Percentiles rank a stretch among this genome's conserved stretches.
These are phyloP conservation scores for Camptogramma bilineatum DNA, from an alignment of 2,888 invertebrate genomes.

Conservation along the genomic window DNA sequence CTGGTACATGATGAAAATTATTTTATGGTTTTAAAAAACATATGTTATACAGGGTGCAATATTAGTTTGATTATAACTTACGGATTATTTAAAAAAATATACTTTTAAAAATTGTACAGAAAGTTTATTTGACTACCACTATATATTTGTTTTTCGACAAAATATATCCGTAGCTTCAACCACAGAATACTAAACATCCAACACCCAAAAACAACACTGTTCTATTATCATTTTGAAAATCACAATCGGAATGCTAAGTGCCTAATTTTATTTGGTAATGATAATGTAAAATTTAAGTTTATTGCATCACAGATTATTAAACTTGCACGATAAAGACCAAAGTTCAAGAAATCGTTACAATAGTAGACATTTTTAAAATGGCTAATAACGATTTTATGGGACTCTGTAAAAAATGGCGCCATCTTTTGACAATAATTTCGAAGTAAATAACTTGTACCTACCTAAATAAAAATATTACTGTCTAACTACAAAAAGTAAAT, in stretches of 20 bases:
- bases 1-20: neutral
- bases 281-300: neutral
- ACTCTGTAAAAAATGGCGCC: too few relatives aligned
- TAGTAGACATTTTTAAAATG: too few relatives aligned
- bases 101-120: too few relatives aligned
- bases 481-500: too few relatives aligned
- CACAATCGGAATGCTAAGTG: neutral
- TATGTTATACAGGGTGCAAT: conserved; percentile 2
- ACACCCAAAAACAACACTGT: neutral
- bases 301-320: neutral
- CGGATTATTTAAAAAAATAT: neutral
- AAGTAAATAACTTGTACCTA: too few relatives aligned
- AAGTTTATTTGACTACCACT: neutral
- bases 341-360: neutral
- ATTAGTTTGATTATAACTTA: neutral
- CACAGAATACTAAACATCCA: too few relatives aligned
- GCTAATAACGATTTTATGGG: too few relatives aligned
- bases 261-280: neutral
- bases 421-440: too few relatives aligned
- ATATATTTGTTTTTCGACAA: too few relatives aligned
- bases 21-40: neutral
- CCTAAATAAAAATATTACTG: too few relatives aligned
- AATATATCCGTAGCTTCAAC: neutral
- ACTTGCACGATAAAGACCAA: neutral
- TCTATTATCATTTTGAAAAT: neutral